Evolutionary conservation across 37 sponge, comb jelly and placozoan genomes (phyloP).

Genomic region (Cliona cf. orientalis): DNA sequence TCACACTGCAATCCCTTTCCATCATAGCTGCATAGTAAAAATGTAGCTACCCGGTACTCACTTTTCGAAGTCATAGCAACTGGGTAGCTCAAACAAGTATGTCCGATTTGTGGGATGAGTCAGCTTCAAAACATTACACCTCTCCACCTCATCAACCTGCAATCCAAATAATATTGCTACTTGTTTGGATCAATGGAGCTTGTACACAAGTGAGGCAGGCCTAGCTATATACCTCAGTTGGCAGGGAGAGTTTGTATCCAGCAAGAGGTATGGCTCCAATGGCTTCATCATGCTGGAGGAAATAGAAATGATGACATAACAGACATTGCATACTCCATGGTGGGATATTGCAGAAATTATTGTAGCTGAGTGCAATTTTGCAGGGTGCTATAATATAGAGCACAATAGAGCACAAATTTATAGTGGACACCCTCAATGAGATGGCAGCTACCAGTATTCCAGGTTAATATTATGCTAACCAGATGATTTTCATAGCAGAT

Average conservation of each 20-base stretch:
- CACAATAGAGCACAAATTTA: neutral
- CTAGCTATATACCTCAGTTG: neutral
- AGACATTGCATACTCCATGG: neutral
- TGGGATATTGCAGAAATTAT: neutral
- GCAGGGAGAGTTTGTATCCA: constrained; percentile 37
- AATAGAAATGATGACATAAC: neutral
- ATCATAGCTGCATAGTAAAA: neutral
- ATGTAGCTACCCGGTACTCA: neutral
- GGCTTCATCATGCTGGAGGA: constrained; percentile 25
- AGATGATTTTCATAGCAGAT: constrained; percentile 43
- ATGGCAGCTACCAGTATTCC: neutral
- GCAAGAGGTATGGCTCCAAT: constrained; percentile 44
- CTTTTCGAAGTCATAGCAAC: constrained; percentile 47
- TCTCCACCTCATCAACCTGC: constrained; percentile 31
- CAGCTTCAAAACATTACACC: constrained; percentile 37
- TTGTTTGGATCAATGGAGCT: neutral
- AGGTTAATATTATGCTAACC: constrained; percentile 12
- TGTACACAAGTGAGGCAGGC: neutral
- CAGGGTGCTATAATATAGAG: neutral
- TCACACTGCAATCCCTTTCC: too few relatives aligned
- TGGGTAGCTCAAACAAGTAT: constrained; percentile 44
- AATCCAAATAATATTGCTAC: neutral
- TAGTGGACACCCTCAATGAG: neutral
- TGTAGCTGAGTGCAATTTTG: neutral
- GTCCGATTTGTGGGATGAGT: constrained; percentile 17